Evolutionary conservation across 2,113 vertebrate species (phyloP), one percentile per base, ranked within the genome.

Genomic region (Lepidothrix coronata): DNA sequence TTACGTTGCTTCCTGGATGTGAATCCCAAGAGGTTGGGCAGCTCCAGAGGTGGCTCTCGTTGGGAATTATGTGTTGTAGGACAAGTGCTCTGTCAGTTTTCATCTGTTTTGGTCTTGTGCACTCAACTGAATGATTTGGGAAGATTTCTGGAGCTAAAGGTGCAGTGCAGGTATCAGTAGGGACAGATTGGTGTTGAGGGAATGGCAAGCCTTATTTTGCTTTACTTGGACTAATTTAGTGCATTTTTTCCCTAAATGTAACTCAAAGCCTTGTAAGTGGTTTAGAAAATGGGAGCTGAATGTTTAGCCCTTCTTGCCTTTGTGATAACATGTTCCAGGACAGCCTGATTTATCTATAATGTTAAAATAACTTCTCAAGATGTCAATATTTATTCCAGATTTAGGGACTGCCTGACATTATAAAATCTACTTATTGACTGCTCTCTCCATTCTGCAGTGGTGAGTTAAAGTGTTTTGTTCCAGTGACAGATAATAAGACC

Each of bases 361-460:
- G 58, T 39, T 82, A 35, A 52, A 55, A 22, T 20, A 48, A 72
- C 52, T 59, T 63, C 71, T 35, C 0, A 16, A 54, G 58, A 11
- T n/a, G 46, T 16, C 63, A 55, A 4, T 79, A 48, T 14, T 46
- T 78, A 1, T 15, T 68, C 19, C 51, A 55, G 73, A 25, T 58
- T 80, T 27, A 44, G 57, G 62, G 20, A 8, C 6, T 41, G 15
- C n/a, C 23, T 30, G 70, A 19, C 2, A 0, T 1, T 27, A 19
- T 24, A 23, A 44, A 55, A 39, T 12, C 39, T 65, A 30, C 23
- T 35, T 24, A 15, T 9, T 37, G 59, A 13, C 30, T 2, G 3
- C 33, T 17, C 14, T 33, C 2, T 63, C 20, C 5, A 0, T 25
- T 39, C 48, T 5, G 19, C 13, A 9, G 19, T 1, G 31, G 39